Evolutionary conservation across 2,888 invertebrate species (phyloP), one percentile per base, ranked within the genome.

Genomic region (Crematogaster levior): DNA sequence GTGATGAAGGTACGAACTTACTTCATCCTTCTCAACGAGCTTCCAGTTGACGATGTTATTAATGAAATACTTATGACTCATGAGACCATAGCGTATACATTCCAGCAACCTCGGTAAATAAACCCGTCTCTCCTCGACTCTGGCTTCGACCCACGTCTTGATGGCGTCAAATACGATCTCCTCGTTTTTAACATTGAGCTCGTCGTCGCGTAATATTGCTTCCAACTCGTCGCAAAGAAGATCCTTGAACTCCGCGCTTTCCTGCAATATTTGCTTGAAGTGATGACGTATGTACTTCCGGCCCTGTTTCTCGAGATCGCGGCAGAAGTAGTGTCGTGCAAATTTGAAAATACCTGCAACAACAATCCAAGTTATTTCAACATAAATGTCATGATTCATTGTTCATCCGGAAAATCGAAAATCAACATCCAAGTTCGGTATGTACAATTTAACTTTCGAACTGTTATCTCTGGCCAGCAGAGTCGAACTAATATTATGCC

Each of bases 111-210:
- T 94, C n/a, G 96, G 95, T 84, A 97, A 94, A 91, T 95, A 94
- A 43, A 93, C 92, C 89, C 95, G 95, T 90, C 97, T 95, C 79
- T 95, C 95, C 63, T 95, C 94, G 30, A 95, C 94, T 83, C 96
- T 95, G 87, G 95, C 95, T 90, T 96, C 96, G 37, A 97, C 95
- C 98, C 98, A 98, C 68, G 95, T 95, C 93, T 96, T 96, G 21
- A 97, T 95, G 4, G 97, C 97, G 93, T 97, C 96, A 93, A 97
- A 97, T 56, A 97, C 97, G 81, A 96, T 95, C 94, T 97, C 97
- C 94, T 97, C 97, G 89, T 96, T 96, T 84, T 96, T 95, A 27
- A 97, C 96, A 93, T 97, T 97, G 68, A 98, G 94, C 91, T 96
- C 96, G 91, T 97, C 97, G 91, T 97, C 96, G 73, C 95, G 94